Base-by-base conservation (phyloP, 1,140 invertebrate species). In the Drosophila gunungcola region DNA sequence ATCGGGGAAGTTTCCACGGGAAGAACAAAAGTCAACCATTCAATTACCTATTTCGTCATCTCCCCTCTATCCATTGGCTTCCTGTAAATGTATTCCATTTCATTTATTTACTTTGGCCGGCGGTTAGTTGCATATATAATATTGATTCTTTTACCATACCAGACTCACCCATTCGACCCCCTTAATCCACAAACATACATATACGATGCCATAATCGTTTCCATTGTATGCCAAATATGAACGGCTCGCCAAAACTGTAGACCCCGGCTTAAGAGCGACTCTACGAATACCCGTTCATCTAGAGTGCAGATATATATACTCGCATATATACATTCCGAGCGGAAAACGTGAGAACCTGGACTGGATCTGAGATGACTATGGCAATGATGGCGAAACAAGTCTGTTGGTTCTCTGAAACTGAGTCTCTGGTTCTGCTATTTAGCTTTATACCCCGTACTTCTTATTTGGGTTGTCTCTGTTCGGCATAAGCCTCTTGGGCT, bases 401-500 rank as follows among this genome's bases (percentile, higher is more conserved):
- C 77, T 53, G 34, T 46, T 48, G 34, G 51, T 48, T 68, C 57
- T 75, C 29, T 32, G 29, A 32, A 32, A 2, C 29, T 46, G 36
- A 39, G 42, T 56, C 45, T 73, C n/a, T 43, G 45, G 48, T 16
- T 45, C 62, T 55, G 27, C 38, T 52, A 9, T 16, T 29, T 27
- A 21, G 34, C 43, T 41, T 56, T 57, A 39, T 34, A 51, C 48
- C 46, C 61, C 64, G 48, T 67, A 77, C 64, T 68, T 63, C 75
- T 88, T 46, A 73, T 79, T 88, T 82, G 75, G 83, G 61, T 72
- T 86, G 82, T 85, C 73, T 85, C 73, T 77, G 65, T 52, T 56
- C 72, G 53, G 46, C 82, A 74, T 88, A 86, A 86, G 83, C 83
- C 83, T 76, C 79, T 88, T 86, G 83, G 81, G 81, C 51, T 77